Conservation (phyloP, 2,797 vertebrate species). For the Gymnodraco acuticeps region DNA sequence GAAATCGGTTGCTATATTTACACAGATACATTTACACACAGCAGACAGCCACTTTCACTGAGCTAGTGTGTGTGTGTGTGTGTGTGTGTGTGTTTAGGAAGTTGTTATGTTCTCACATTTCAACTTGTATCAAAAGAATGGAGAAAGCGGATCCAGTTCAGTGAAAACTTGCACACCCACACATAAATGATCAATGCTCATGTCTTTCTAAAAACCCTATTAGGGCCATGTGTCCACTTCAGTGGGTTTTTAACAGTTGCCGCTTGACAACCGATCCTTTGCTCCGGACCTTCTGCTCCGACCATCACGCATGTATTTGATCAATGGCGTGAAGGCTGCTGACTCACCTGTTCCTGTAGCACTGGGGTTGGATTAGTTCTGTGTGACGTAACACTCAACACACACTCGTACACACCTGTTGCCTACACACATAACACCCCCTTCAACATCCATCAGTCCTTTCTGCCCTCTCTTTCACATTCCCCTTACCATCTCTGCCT, state of each 20-base stretch:
- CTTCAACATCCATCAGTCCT: constrained; percentile 12
- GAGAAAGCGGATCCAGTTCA: constrained; percentile 62
- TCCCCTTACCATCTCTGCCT: background rate
- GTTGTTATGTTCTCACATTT: constrained; percentile 79
- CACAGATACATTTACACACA: constrained; percentile 75
- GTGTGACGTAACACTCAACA: constrained; percentile 26
- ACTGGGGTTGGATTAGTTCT: constrained; percentile 31
- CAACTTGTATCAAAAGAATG: constrained; percentile 52
- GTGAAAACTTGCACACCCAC: constrained; percentile 9
- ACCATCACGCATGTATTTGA: constrained; percentile 39
- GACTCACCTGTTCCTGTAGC: constrained; percentile 61
- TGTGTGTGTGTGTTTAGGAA: constrained; percentile 63
- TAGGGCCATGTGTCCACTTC: constrained; percentile 29
- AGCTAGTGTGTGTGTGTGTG: constrained; percentile 43
- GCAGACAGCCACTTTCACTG: constrained; percentile 40
- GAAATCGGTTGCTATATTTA: constrained; percentile 79
- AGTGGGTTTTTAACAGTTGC: constrained; percentile 50
- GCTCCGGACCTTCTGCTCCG: constrained; percentile 9
- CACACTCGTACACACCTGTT: constrained; percentile 25
- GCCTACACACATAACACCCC: background rate
- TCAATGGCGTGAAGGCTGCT: constrained; percentile 38
- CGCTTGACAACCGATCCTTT: constrained; percentile 51
- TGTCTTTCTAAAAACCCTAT: constrained; percentile 44
- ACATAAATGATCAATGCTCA: constrained; percentile 2
- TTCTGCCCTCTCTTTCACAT: background rate